phyloP scores from a whole-genome alignment of 2,888 invertebrate genomes.

The Athripsodes cinereus region DNA sequence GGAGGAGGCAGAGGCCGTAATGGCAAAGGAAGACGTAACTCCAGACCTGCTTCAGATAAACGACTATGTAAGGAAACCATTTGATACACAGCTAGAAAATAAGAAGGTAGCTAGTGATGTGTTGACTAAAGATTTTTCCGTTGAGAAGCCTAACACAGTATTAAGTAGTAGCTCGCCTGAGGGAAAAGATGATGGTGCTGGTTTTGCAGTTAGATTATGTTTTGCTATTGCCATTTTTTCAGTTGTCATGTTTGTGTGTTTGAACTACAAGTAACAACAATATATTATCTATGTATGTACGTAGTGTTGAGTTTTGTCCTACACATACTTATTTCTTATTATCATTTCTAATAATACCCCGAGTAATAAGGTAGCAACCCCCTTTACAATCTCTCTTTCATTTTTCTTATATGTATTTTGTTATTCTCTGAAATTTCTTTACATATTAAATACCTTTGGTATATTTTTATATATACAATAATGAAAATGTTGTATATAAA shows the following conservation, averaged over 20 bases:
- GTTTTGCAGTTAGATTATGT: conserved; percentile 42
- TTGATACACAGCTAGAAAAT: conserved; percentile 39
- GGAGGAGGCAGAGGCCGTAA: conserved; percentile 52
- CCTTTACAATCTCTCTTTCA: too few relatives aligned
- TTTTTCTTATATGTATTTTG: not conserved
- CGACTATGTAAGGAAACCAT: conserved; percentile 48
- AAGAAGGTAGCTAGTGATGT: conserved; percentile 29
- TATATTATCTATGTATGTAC: not conserved
- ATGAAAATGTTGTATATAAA: too few relatives aligned
- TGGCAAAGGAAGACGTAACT: conserved; percentile 45
- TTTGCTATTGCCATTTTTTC: conserved; percentile 48
- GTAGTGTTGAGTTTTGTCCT: not conserved
- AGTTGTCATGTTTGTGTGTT: conserved; percentile 44
- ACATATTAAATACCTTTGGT: too few relatives aligned
- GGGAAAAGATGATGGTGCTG: conserved; percentile 35
- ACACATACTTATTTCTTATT: too few relatives aligned
- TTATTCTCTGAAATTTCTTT: conserved; percentile 4
- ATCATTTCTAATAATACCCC: conserved; percentile 10
- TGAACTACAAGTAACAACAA: conserved; percentile 32
- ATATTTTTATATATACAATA: too few relatives aligned
- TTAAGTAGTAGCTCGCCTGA: conserved; percentile 30
- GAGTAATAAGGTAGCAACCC: too few relatives aligned
- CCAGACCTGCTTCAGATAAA: conserved; percentile 46
- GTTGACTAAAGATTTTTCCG: not conserved
- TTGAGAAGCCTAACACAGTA: not conserved